Base-by-base conservation (phyloP, 2,113 vertebrate species). In the human (Homo sapiens) region DNA sequence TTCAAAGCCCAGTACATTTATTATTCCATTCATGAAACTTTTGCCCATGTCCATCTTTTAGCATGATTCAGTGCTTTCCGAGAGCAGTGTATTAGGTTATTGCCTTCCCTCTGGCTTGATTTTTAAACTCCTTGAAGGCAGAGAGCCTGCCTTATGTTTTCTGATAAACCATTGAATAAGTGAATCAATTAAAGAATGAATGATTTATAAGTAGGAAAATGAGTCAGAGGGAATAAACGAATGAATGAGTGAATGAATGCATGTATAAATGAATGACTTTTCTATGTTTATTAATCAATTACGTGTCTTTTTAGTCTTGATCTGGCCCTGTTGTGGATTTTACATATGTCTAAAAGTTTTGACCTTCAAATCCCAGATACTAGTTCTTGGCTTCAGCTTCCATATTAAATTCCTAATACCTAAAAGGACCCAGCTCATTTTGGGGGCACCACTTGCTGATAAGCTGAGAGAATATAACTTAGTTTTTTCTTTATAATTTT, bases 91-190 rank as follows among this genome's bases (percentile, higher is more conserved):
- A 38, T 84, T 93, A 6, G 23, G 38, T 30, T 43, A 81, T 52
- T 66, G 0, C 72, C 90, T 48, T 91, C 30, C 23, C 66, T 88
- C 11, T 40, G 52, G 57, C 22, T 92, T 40, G 35, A 95, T 45
- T 92, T 94, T 88, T 73, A 82, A 86, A 92, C 8, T 96, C 48
- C 12, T 81, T 85, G 81, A 93, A 90, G 59, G 23, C 23, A 76
- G 66, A 87, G 3, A 89, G n/a, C 40, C 45, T 92, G 30, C 14
- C 40, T 94, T 96, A 30, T 43, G 38, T 91, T 90, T 94, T 80
- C 78, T 68, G 59, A 75, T 52, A 61, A 86, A 66, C 17, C 17
- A 79, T 7, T 80, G n/a, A 96, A 85, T 61, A 70, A 94, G 38
- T 82, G 55, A 75, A 66, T 85, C 50, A 81, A 55, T 64, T 43